Conservation (phyloP, 2,888 invertebrate species). For the Tribolium freemani region DNA sequence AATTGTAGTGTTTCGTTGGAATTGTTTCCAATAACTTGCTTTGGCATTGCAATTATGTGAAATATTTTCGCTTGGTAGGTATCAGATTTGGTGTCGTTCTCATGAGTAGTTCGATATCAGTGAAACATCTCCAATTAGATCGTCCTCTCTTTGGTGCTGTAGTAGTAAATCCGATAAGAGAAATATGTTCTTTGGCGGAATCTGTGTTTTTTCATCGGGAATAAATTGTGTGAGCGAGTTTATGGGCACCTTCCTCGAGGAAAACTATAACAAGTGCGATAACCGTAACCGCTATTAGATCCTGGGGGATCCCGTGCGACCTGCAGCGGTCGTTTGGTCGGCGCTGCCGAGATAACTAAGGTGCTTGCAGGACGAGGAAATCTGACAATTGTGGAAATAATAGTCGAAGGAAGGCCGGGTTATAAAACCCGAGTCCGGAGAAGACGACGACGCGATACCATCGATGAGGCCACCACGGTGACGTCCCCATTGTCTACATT, state of each 20-base stretch:
- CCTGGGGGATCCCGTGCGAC: conserved; percentile 62
- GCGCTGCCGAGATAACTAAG: conserved; percentile 58
- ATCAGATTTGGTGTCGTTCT: too few relatives aligned
- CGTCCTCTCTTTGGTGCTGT: too few relatives aligned
- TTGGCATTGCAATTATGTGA: too few relatives aligned
- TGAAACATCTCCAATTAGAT: too few relatives aligned
- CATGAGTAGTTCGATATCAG: too few relatives aligned
- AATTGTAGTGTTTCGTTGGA: too few relatives aligned
- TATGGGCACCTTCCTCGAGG: conserved; percentile 67
- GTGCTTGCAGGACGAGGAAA: conserved; percentile 55
- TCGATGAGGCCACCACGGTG: conserved; percentile 62
- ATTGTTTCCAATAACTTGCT: too few relatives aligned
- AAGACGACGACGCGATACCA: conserved; percentile 62
- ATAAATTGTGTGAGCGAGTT: conserved; percentile 65
- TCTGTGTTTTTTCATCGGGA: not conserved
- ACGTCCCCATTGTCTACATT: conserved; percentile 54
- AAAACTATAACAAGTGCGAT: conserved; percentile 67
- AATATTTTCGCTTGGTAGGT: too few relatives aligned
- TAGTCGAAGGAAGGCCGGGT: conserved; percentile 62
- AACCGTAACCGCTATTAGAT: conserved; percentile 66
- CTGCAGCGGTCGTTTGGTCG: conserved; percentile 64
- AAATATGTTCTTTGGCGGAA: not conserved
- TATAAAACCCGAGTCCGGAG: conserved; percentile 63
- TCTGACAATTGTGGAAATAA: conserved; percentile 66
- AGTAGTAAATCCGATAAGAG: too few relatives aligned